phyloP scores from a whole-genome alignment of 2,113 vertebrate genomes.

The Aix galericulata region DNA sequence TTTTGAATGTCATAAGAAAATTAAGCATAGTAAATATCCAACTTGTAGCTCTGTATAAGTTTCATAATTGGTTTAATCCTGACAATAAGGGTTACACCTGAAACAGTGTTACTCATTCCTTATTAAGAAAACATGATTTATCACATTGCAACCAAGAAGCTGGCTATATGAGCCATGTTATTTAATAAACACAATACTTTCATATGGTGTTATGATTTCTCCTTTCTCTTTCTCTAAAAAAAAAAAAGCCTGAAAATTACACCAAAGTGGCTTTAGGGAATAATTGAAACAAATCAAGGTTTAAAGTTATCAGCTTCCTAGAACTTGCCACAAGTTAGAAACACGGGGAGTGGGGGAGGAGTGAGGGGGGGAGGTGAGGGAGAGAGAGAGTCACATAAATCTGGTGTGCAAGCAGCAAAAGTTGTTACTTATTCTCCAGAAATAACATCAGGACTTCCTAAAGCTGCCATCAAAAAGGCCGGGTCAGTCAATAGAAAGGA shows the following conservation, averaged over 20 bases:
- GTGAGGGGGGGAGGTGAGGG: not conserved
- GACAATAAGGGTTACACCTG: not conserved
- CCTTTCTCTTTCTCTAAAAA: not conserved
- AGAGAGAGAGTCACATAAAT: not conserved
- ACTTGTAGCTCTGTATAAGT: not conserved
- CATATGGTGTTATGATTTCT: not conserved
- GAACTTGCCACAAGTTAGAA: not conserved
- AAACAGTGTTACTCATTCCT: not conserved
- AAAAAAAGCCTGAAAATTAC: not conserved
- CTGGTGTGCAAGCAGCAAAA: not conserved
- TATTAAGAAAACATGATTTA: conserved; percentile 47
- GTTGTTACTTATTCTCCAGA: not conserved
- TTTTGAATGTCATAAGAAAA: conserved; percentile 27
- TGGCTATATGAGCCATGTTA: not conserved
- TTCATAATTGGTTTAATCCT: not conserved
- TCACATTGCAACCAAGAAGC: not conserved
- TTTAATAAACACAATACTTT: conserved; percentile 16
- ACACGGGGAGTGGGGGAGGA: not conserved
- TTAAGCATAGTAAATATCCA: conserved; percentile 5
- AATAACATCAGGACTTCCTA: not conserved
- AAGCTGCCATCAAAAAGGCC: not conserved
- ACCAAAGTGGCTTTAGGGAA: not conserved
- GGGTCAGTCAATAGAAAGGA: not conserved
- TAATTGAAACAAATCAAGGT: conserved; percentile 12
- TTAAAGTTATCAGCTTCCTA: not conserved